Conservation (phyloP, 2,888 invertebrate genomes). For the Rotaria sp. region DNA sequence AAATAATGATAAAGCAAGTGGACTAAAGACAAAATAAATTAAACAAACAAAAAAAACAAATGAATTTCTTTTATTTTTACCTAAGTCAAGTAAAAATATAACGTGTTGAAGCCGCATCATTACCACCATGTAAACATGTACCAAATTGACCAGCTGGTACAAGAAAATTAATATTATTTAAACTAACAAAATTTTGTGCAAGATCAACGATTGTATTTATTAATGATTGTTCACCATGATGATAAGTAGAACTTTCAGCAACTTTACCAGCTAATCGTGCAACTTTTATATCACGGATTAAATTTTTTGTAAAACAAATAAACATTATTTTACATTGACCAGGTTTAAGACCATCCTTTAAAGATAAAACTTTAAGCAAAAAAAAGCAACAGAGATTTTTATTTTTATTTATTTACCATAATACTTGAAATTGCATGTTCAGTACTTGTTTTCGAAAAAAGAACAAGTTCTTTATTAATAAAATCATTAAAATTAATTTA, state of each 20-base stretch:
- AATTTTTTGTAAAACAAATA: slow-evolving; percentile 86
- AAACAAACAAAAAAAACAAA: too few species aligned
- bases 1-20: too few species aligned
- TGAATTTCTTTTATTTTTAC: too few species aligned
- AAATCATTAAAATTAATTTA: slow-evolving; percentile 78
- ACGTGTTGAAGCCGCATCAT: too few species aligned
- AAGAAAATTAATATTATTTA: slow-evolving; percentile 89
- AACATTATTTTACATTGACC: slow-evolving; percentile 84
- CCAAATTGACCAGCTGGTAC: slow-evolving; percentile 78
- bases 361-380: neutral
- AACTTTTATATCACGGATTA: slow-evolving; percentile 62
- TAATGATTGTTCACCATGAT: slow-evolving; percentile 89
- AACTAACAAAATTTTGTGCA: slow-evolving; percentile 94
- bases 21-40: too few species aligned
- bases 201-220: slow-evolving; percentile 89
- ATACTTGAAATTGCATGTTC: slow-evolving; percentile 73
- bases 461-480: slow-evolving; percentile 84
- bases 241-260: slow-evolving; percentile 91
- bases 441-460: slow-evolving; percentile 91
- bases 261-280: slow-evolving; percentile 95
- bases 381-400: too few species aligned
- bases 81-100: too few species aligned
- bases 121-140: too few species aligned
- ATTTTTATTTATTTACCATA: slow-evolving; percentile 51
- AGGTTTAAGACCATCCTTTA: slow-evolving; percentile 70